phyloP scores from a whole-genome alignment of 1,140 invertebrate species.

The Andrena cerasifolii region DNA sequence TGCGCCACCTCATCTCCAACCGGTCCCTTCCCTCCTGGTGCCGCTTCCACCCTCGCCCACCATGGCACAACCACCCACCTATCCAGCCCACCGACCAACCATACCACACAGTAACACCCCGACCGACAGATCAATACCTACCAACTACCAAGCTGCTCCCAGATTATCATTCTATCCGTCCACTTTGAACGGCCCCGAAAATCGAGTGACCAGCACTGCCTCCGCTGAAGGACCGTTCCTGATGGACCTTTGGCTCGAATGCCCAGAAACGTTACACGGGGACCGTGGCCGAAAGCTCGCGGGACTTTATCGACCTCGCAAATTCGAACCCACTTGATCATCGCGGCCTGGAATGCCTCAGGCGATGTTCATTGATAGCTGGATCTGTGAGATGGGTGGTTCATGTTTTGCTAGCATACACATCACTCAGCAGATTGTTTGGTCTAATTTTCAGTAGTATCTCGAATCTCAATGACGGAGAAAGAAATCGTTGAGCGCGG shows the following conservation, averaged over 20 bases:
- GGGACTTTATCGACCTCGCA: neutral
- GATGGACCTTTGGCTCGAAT: neutral
- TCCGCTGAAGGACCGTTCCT: conserved; percentile 7
- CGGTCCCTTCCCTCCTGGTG: conserved; percentile 39
- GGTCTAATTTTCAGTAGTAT: no score
- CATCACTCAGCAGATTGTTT: no score
- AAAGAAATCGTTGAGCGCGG: no score
- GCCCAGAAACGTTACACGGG: neutral
- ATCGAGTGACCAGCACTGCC: conserved; percentile 57
- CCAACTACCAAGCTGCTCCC: conserved; percentile 77
- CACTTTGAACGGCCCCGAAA: conserved; percentile 72
- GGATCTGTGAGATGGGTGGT: no score
- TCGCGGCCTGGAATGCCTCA: neutral
- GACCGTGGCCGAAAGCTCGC: neutral
- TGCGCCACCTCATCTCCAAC: conserved; percentile 42
- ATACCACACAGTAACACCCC: conserved; percentile 76
- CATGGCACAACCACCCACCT: conserved; percentile 71
- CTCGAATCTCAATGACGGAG: no score
- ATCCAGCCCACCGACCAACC: conserved; percentile 69
- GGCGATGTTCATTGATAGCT: neutral
- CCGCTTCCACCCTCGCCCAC: conserved; percentile 62
- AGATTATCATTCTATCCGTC: conserved; percentile 78
- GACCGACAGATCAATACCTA: conserved; percentile 80
- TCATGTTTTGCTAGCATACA: no score
- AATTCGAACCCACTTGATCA: neutral